phyloP scores from a whole-genome alignment of 64 coral and sea anemone genomes.

The Cladopsammia gracilis region DNA sequence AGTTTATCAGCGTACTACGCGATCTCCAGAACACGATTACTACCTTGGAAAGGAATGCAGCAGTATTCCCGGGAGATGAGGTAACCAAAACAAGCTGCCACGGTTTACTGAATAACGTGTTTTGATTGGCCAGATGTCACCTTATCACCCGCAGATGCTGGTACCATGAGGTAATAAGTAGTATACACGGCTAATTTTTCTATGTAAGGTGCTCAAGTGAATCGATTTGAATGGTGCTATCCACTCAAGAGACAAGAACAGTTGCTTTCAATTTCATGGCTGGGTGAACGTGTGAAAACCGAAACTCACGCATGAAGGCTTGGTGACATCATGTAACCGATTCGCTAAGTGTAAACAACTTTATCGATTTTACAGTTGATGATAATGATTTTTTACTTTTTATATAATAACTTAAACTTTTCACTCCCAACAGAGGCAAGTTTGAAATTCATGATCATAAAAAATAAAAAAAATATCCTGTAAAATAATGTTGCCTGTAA shows the following conservation, averaged over 20 bases:
- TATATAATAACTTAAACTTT: too few species aligned
- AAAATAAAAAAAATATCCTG: too few species aligned
- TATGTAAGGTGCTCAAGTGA: not conserved
- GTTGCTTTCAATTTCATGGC: conserved; percentile 23
- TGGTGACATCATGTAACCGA: not conserved
- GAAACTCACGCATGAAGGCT: not conserved
- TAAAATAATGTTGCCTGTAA: too few species aligned
- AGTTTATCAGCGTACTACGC: not conserved
- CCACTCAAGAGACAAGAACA: not conserved
- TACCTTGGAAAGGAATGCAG: conserved; percentile 43
- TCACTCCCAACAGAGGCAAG: too few species aligned
- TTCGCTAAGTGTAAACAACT: not conserved
- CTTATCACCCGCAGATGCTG: conserved; percentile 58
- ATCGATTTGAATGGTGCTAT: conserved; percentile 1
- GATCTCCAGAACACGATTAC: conserved; percentile 29
- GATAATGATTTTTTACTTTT: too few species aligned
- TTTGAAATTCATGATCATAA: too few species aligned
- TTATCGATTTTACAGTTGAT: not conserved
- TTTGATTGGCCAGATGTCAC: conserved; percentile 29
- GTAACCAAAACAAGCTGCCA: conserved; percentile 56
- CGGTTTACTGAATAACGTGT: not conserved
- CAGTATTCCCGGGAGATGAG: conserved; percentile 55
- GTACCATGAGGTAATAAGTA: conserved; percentile 67
- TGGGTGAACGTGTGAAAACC: not conserved
- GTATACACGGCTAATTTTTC: conserved; percentile 14